Conservation (phyloP, 2,888 invertebrate species). For the Conops quadrifasciatus region DNA sequence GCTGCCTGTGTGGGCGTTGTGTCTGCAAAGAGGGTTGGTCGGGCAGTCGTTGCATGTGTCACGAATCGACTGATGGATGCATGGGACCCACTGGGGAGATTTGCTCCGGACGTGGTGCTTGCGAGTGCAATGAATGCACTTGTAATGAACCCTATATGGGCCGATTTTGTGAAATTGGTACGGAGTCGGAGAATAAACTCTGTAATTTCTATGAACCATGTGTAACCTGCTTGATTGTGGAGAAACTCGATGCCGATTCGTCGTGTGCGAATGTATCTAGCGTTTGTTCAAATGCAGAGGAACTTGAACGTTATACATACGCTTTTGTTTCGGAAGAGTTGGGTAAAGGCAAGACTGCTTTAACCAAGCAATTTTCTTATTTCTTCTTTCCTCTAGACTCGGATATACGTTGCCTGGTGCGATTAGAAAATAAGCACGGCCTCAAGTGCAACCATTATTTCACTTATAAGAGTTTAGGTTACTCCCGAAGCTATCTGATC, state of each 20-base stretch:
- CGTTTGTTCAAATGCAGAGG: slow-evolving; percentile 53
- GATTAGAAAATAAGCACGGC: slow-evolving; percentile 55
- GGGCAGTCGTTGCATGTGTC: slow-evolving; percentile 69
- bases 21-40: slow-evolving; percentile 71
- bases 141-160: slow-evolving; percentile 57
- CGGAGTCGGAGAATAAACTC: slow-evolving; percentile 57
- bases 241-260: slow-evolving; percentile 48
- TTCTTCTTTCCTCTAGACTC: slow-evolving; percentile 41
- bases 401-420: slow-evolving; percentile 53
- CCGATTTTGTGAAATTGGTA: slow-evolving; percentile 59
- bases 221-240: slow-evolving; percentile 58
- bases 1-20: slow-evolving; percentile 80
- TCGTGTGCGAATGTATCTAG: slow-evolving; percentile 53
- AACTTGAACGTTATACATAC: slow-evolving; percentile 51
- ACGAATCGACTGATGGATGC: slow-evolving; percentile 67
- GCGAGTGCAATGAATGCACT: slow-evolving; percentile 73
- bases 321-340: slow-evolving; percentile 51
- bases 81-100: slow-evolving; percentile 68
- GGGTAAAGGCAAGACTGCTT: slow-evolving; percentile 39
- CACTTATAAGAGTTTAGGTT: slow-evolving; percentile 52
- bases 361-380: not conserved
- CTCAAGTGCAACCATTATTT: slow-evolving; percentile 59
- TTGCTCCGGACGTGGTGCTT: slow-evolving; percentile 79
- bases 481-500: slow-evolving; percentile 50
- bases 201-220: slow-evolving; percentile 62